Conservation (phyloP, 92 coral and sea anemone genomes). For the Epizoanthus rinbou region DNA sequence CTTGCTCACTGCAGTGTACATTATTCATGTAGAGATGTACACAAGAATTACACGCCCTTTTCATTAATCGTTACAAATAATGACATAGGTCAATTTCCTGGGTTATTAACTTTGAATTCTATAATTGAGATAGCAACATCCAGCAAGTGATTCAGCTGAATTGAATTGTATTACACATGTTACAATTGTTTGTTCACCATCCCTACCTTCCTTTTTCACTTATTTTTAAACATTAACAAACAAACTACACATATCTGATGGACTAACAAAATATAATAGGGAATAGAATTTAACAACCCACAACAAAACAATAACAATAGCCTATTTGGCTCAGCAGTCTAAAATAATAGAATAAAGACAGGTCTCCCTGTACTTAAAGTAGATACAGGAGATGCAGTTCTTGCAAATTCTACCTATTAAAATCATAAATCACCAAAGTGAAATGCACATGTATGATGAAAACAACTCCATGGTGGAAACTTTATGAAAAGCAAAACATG, state of each 20-base stretch:
- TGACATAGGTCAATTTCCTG: slow-evolving; percentile 25
- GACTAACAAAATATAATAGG: slow-evolving; percentile 42
- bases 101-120: slow-evolving; percentile 40
- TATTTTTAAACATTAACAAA: slow-evolving; percentile 33
- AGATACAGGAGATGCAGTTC: slow-evolving; percentile 36
- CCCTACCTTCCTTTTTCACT: slow-evolving; percentile 36
- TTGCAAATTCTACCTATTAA: slow-evolving; percentile 35
- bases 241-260: slow-evolving; percentile 44
- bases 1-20: slow-evolving; percentile 28
- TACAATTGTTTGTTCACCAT: slow-evolving; percentile 41
- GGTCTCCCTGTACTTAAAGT: slow-evolving; percentile 41
- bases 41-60: slow-evolving; percentile 17
- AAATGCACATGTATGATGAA: slow-evolving; percentile 40
- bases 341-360: slow-evolving; percentile 42
- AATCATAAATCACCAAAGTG: slow-evolving; percentile 41
- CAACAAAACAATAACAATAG: slow-evolving; percentile 43
- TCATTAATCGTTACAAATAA: slow-evolving; percentile 27
- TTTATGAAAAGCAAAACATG: slow-evolving; percentile 44
- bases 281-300: slow-evolving; percentile 38
- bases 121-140: slow-evolving; percentile 44
- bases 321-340: slow-evolving; percentile 43
- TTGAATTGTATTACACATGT: slow-evolving; percentile 42
- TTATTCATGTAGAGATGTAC: slow-evolving; percentile 35
- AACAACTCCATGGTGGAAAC: slow-evolving; percentile 45
- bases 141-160: slow-evolving; percentile 43